Evolutionary conservation across 2,888 invertebrate species (phyloP).

Genomic region (Ethmia dodecea): DNA sequence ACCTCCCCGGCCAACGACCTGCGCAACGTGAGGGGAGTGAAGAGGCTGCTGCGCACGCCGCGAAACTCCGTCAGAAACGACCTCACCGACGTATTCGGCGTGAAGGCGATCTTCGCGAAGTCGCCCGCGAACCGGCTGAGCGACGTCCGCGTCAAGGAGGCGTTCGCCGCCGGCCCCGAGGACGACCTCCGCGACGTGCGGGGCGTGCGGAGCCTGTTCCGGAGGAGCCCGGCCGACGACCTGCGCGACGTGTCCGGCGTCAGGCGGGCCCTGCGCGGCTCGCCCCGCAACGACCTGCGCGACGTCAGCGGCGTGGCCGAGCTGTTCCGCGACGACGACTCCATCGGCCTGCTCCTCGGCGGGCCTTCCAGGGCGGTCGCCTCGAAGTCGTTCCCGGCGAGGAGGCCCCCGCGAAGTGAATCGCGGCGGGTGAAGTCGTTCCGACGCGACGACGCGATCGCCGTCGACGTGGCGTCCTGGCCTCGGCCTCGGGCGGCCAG

Average conservation of each 20-base stretch:
- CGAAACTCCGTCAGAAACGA: constrained; percentile 45
- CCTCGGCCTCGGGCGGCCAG: constrained; percentile 20
- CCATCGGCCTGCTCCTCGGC: constrained; percentile 47
- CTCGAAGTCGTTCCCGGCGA: constrained; percentile 41
- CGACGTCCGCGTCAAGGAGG: constrained; percentile 50
- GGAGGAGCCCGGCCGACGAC: constrained; percentile 43
- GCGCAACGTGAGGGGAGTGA: constrained; percentile 39
- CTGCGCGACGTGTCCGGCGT: constrained; percentile 54
- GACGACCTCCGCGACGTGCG: constrained; percentile 40
- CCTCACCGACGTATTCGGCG: constrained; percentile 39
- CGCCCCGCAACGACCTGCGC: constrained; percentile 45
- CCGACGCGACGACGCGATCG: constrained; percentile 31
- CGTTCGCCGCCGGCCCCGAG: constrained; percentile 39
- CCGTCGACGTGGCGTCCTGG: constrained; percentile 29
- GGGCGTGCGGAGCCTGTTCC: constrained; percentile 35
- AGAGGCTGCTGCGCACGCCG: constrained; percentile 33
- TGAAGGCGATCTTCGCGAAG: constrained; percentile 48
- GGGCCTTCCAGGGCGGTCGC: constrained; percentile 43
- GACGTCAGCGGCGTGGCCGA: constrained; percentile 48
- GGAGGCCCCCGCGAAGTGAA: constrained; percentile 22
- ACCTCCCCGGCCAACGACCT: constrained; percentile 43
- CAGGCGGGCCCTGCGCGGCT: constrained; percentile 32
- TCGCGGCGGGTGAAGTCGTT: background rate
- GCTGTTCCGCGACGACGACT: constrained; percentile 46
- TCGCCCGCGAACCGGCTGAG: constrained; percentile 49